Percentiles rank a stretch among this genome's conserved stretches.
Evolutionary conservation across 2,888 invertebrate genomes (phyloP).

Genomic region (Spialia ferax): DNA sequence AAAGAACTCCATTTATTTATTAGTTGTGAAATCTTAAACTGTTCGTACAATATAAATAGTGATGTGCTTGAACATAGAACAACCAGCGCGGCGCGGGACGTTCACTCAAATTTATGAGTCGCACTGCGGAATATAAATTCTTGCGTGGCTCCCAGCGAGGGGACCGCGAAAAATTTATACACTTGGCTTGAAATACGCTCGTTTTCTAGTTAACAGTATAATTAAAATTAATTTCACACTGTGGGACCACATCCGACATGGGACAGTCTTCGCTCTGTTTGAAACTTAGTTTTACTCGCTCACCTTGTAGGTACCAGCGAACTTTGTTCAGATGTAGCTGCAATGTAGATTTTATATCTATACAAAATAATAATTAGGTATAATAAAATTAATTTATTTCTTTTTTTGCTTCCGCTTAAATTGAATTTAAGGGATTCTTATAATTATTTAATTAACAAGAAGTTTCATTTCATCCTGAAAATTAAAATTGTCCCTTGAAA

Average conservation of each 20-base stretch:
- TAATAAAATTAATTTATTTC: no score
- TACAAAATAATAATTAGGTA: no score
- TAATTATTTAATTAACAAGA: no score
- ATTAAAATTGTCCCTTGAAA: no score
- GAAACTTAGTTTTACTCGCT: constrained; percentile 1
- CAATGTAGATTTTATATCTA: no score
- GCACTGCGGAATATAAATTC: constrained; percentile 84
- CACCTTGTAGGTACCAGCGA: neutral
- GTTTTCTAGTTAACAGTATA: constrained; percentile 38
- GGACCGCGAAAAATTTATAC: constrained; percentile 70
- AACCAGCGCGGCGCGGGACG: constrained; percentile 73
- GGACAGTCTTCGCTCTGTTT: neutral
- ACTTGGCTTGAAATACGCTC: constrained; percentile 52
- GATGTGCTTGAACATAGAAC: constrained; percentile 69
- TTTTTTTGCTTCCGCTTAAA: no score
- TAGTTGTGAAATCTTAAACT: constrained; percentile 72
- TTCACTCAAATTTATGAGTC: constrained; percentile 83
- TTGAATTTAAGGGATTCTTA: no score
- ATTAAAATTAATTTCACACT: constrained; percentile 33
- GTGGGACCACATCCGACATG: neutral
- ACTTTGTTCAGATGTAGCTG: neutral
- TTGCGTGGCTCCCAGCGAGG: constrained; percentile 68
- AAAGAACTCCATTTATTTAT: constrained; percentile 58
- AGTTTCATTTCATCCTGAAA: no score
- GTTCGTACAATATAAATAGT: constrained; percentile 74